phyloP scores from a whole-genome alignment of 2,888 invertebrate genomes.

The Diachrysia chrysitis region DNA sequence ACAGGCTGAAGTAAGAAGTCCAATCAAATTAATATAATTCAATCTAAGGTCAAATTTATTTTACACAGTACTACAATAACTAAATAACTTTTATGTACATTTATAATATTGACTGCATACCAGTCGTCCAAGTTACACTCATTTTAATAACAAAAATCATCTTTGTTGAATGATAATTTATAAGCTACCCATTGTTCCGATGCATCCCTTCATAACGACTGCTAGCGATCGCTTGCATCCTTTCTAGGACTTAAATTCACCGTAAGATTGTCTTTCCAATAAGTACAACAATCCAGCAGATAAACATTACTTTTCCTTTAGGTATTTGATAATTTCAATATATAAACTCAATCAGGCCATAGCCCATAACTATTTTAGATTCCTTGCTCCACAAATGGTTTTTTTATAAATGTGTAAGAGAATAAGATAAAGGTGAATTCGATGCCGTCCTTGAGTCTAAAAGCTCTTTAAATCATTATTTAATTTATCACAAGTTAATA shows the following conservation, averaged over 20 bases:
- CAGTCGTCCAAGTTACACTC: background rate
- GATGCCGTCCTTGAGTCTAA: background rate
- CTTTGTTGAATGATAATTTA: conserved; percentile 4
- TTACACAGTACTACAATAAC: background rate
- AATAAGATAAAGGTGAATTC: background rate
- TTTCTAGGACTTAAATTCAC: background rate
- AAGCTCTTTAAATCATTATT: background rate
- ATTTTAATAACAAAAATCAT: conserved; percentile 2
- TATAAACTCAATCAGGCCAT: background rate
- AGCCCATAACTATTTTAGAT: conserved; percentile 1
- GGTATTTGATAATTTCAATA: background rate
- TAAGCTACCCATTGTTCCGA: background rate
- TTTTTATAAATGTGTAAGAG: background rate
- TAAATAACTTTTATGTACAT: background rate
- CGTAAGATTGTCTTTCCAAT: background rate
- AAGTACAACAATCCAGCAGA: background rate
- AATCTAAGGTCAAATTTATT: too few relatives aligned
- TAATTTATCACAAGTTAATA: too few relatives aligned
- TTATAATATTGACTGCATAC: background rate
- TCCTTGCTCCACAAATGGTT: background rate
- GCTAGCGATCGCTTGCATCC: background rate
- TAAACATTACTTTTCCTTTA: background rate
- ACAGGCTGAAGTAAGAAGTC: too few relatives aligned
- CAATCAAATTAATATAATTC: too few relatives aligned
- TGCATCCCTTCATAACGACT: background rate